phyloP scores from a whole-genome alignment of 2,113 vertebrate species.

The pig (Sus scrofa) region T2T-Sscrofa CM000819.6:90833501-90834000 shows the following conservation, averaged over 20 bases:
- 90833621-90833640: not conserved
- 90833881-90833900: not conserved
- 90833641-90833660: not conserved
- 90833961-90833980: not conserved
- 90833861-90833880: not conserved
- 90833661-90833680: not conserved
- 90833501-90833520: not conserved
- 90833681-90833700: not conserved
- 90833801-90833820: too few relatives aligned
- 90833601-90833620: not conserved
- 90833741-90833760: not conserved
- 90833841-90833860: not conserved
- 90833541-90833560: not conserved
- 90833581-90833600: not conserved
- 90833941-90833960: not conserved
- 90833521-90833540: not conserved
- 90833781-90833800: accelerated
- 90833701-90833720: not conserved
- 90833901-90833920: not conserved
- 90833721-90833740: not conserved
- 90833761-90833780: not conserved
- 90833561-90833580: not conserved
- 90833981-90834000: not conserved
- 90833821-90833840: not conserved
- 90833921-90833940: not conserved